Percentiles rank a stretch among this genome's conserved stretches.
Evolutionary conservation across 2,888 invertebrate species (phyloP).

Genomic region (Notodonta ziczac): DNA sequence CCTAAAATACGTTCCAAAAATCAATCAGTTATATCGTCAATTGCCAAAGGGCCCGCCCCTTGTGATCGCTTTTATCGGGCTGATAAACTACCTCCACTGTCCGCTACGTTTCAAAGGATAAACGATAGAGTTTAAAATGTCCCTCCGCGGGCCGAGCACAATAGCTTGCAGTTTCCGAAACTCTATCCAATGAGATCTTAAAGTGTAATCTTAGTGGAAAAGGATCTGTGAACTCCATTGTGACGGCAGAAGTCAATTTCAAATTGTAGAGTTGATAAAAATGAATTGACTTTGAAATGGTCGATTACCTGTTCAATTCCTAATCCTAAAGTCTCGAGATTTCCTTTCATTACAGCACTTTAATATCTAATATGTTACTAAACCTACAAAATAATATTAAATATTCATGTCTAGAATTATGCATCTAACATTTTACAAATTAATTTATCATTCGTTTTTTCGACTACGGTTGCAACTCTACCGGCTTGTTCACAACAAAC

Average conservation of each 20-base stretch:
- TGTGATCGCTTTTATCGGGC: slow-evolving; percentile 55
- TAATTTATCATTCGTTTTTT: no score
- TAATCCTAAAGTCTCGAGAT: no score
- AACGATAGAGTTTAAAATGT: slow-evolving; percentile 71
- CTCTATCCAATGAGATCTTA: slow-evolving; percentile 5
- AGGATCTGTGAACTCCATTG: slow-evolving; percentile 12
- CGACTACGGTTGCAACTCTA: not conserved
- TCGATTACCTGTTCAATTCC: no score
- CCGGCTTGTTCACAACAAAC: slow-evolving; percentile 32
- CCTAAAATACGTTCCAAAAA: slow-evolving; percentile 9
- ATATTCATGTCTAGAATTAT: no score
- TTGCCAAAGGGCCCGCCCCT: slow-evolving; percentile 34
- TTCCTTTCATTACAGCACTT: no score
- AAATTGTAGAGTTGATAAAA: not conserved
- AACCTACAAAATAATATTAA: no score
- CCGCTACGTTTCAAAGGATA: slow-evolving; percentile 68
- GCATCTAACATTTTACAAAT: no score
- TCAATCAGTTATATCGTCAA: slow-evolving; percentile 7
- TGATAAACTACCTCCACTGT: slow-evolving; percentile 71
- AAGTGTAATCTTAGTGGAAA: slow-evolving; percentile 25
- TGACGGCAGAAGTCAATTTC: not conserved
- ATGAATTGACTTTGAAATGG: not conserved
- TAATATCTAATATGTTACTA: no score
- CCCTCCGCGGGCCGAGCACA: slow-evolving; percentile 51
- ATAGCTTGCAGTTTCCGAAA: slow-evolving; percentile 37